A percentile compares a stretch with the other conserved stretches of the same genome.
Conservation (phyloP, 2,888 invertebrate genomes). For the Brachylomia viminalis region DNA sequence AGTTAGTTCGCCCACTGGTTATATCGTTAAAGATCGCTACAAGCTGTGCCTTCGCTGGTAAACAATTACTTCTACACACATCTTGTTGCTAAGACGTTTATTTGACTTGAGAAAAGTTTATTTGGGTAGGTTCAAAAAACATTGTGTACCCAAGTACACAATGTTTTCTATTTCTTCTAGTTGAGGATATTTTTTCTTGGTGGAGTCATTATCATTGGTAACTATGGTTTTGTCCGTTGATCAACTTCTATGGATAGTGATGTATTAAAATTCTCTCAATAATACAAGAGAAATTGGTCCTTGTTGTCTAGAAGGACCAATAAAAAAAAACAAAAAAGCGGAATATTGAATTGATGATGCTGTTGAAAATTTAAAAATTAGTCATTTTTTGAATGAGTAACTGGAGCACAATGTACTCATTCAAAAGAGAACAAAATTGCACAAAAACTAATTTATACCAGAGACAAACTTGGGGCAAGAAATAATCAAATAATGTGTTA, state of each 20-base stretch:
- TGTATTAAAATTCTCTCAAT: neutral
- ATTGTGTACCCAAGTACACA: no score
- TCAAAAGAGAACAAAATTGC: neutral
- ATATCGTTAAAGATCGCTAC: slow-evolving; percentile 49
- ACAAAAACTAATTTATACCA: neutral
- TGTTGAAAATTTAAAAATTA: neutral
- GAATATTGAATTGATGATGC: neutral
- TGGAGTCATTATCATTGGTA: neutral
- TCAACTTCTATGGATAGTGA: neutral
- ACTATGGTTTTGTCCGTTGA: neutral
- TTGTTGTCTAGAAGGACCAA: neutral
- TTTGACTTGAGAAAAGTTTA: slow-evolving; percentile 27
- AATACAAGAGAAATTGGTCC: neutral
- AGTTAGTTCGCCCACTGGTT: slow-evolving; percentile 53
- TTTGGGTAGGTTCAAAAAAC: neutral
- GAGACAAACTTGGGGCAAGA: neutral
- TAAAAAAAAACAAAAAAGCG: no score
- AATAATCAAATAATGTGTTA: neutral
- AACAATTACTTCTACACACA: slow-evolving; percentile 57
- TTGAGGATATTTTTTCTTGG: neutral
- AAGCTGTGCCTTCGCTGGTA: slow-evolving; percentile 41
- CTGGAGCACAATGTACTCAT: neutral
- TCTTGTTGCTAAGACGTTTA: slow-evolving; percentile 37
- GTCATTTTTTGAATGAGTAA: neutral
- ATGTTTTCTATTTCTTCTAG: slow-evolving; percentile 4